Percentiles rank a stretch among this genome's conserved stretches.
Conservation (phyloP, 2,113 vertebrate species). For the Mus spicilegus region DNA sequence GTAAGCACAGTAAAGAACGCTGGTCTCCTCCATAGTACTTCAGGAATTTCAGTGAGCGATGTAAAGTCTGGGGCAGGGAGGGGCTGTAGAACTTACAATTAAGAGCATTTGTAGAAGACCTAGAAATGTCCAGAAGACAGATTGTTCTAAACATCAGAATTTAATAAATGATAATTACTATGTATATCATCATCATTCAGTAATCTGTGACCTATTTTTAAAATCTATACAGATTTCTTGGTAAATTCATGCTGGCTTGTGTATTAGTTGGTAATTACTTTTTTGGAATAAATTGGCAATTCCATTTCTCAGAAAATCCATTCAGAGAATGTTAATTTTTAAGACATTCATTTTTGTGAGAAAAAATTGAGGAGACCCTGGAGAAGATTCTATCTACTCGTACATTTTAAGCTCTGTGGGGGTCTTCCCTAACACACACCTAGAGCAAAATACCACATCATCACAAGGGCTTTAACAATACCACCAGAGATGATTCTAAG, state of each 20-base stretch:
- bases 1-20: not conserved
- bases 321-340: slow-evolving; percentile 30
- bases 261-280: not conserved
- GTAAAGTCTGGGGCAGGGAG: not conserved
- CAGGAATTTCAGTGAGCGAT: not conserved
- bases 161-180: slow-evolving; percentile 24
- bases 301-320: not conserved
- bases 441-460: not conserved
- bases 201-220: not conserved
- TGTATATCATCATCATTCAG: not conserved
- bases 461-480: not conserved
- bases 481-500: not conserved
- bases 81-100: not conserved
- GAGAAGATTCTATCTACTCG: not conserved
- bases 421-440: not conserved
- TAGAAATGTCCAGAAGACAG: slow-evolving; percentile 46
- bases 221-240: slow-evolving; percentile 32
- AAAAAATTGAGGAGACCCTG: not conserved
- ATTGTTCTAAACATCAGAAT: not conserved
- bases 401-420: not conserved
- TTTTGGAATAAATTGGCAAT: not conserved
- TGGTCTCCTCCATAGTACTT: not conserved
- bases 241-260: slow-evolving; percentile 25
- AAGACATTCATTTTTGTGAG: slow-evolving; percentile 14
- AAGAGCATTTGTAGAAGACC: not conserved